phyloP scores from a whole-genome alignment of 92 coral and sea anemone genomes.

The Palythoa grandiflora region DNA sequence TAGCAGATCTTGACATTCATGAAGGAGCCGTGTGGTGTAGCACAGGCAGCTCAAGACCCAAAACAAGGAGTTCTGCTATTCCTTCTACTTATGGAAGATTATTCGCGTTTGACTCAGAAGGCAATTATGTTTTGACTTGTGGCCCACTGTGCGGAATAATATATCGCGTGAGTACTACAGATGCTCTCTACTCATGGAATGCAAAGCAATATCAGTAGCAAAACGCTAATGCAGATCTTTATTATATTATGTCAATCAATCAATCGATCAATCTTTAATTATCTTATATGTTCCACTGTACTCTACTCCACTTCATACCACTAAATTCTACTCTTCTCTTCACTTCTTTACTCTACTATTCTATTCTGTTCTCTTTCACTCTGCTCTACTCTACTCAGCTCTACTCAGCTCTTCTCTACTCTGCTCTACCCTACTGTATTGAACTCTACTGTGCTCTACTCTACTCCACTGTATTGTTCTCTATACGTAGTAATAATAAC shows the following conservation, averaged over 20 bases:
- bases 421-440: too few relatives aligned
- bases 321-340: not conserved
- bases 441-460: too few relatives aligned
- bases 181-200: not conserved
- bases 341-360: not conserved
- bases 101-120: constrained; percentile 96
- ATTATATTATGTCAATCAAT: not conserved
- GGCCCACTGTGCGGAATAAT: constrained; percentile 87
- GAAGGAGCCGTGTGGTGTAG: constrained; percentile 86
- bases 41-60: constrained; percentile 42
- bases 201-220: not conserved
- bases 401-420: too few relatives aligned
- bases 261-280: not conserved
- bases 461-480: too few relatives aligned
- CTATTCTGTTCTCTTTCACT: too few relatives aligned
- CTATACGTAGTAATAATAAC: too few relatives aligned
- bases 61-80: constrained; percentile 61
- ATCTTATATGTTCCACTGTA: not conserved
- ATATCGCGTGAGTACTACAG: constrained; percentile 73
- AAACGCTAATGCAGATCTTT: not conserved
- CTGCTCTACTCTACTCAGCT: too few relatives aligned
- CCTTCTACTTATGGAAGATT: constrained; percentile 83
- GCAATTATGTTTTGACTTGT: constrained; percentile 90
- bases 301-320: not conserved
- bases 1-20: constrained; percentile 88